These are phyloP conservation scores for Otolemur garnettii DNA, from an alignment of 2,113 vertebrate genomes.

Conservation along the genomic window DNA sequence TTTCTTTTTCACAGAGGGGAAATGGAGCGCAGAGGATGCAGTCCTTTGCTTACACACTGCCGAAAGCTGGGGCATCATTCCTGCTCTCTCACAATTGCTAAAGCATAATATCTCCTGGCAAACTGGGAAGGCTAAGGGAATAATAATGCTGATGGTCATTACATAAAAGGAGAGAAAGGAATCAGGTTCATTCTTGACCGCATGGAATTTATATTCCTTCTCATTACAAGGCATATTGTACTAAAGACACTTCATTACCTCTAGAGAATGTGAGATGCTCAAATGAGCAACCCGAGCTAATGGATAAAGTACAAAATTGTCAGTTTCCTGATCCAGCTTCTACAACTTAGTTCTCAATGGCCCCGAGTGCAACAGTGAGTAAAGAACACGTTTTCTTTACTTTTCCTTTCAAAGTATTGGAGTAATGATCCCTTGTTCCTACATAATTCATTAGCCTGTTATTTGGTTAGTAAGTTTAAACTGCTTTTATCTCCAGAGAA, in stretches of 20 bases:
- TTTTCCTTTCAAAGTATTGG: conserved; percentile 2
- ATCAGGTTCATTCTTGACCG: background rate
- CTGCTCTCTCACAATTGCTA: background rate
- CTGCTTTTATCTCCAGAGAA: conserved; percentile 53
- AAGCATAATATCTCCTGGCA: background rate
- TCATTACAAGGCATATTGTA: background rate
- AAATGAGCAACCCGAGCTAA: background rate
- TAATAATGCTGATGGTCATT: background rate
- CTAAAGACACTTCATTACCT: background rate
- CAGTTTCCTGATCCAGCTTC: background rate
- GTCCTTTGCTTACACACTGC: conserved; percentile 35
- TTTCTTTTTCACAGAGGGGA: conserved; percentile 54
- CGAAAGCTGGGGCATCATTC: background rate
- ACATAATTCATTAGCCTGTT: conserved; percentile 51
- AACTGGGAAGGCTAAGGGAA: background rate
- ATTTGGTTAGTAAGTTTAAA: conserved; percentile 43
- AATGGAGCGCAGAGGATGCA: background rate
- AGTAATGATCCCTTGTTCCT: background rate
- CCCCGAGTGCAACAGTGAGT: background rate
- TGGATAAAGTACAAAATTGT: too few relatives aligned
- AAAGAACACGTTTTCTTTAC: background rate
- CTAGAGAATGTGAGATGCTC: background rate
- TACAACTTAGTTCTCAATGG: background rate
- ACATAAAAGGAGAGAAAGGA: background rate
- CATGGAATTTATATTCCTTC: background rate